Evolutionary conservation across 53 echinoderm and acorn worm genomes (phyloP).

Genomic region (Mesocentrotus franciscanus): DNA sequence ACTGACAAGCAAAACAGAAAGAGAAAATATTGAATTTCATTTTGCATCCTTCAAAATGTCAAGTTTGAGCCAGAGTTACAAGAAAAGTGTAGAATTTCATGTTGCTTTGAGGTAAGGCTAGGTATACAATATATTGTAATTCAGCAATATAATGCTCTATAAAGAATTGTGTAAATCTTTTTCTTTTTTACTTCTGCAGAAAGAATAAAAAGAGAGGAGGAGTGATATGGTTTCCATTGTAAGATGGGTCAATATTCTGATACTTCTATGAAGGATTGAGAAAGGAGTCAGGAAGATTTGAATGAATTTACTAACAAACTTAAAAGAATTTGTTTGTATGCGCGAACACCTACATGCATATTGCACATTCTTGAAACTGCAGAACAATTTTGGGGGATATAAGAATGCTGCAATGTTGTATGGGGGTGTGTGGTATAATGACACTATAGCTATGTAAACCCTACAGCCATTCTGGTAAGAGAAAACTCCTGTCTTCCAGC

Average conservation of each 20-base stretch:
- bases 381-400: background rate
- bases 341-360: background rate
- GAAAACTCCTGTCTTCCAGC: background rate
- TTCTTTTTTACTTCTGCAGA: background rate
- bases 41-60: slow-evolving; percentile 11
- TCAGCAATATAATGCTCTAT: background rate
- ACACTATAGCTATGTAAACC: slow-evolving; percentile 53
- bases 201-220: background rate
- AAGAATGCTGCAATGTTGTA: background rate
- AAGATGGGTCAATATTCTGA: background rate
- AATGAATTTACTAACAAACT: background rate
- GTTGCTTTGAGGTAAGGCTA: background rate
- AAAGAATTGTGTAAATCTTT: background rate
- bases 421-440: slow-evolving; percentile 20
- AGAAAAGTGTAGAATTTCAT: background rate
- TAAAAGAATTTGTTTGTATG: background rate
- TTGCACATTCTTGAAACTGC: background rate
- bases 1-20: slow-evolving; percentile 18
- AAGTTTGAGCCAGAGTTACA: slow-evolving; percentile 20
- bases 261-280: background rate
- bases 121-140: background rate
- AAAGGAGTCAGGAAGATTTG: background rate
- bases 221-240: background rate
- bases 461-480: background rate
- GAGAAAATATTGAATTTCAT: background rate